Percentiles rank a stretch among this genome's conserved stretches.
Conservation (phyloP, 2,888 invertebrate genomes). For the Tricholauxania praeusta region DNA sequence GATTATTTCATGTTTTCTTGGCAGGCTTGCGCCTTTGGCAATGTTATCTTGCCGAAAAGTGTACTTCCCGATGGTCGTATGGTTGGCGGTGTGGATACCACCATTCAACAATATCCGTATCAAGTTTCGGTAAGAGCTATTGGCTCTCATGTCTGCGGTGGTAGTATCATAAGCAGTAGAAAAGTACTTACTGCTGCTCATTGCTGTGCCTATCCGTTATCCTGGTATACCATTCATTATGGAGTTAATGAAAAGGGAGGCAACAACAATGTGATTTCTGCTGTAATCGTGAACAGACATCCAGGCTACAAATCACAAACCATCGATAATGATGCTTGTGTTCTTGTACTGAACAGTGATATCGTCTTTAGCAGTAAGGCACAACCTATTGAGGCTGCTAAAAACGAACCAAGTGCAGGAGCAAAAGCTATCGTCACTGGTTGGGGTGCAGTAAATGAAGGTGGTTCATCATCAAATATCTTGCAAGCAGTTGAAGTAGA, state of each 20-base stretch:
- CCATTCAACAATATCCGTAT: conserved; percentile 40
- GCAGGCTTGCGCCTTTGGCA: conserved; percentile 5
- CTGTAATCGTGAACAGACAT: conserved; percentile 27
- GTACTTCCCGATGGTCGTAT: conserved; percentile 44
- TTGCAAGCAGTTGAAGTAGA: conserved; percentile 56
- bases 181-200: conserved; percentile 58
- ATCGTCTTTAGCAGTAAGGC: conserved; percentile 55
- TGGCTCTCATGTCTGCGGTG: conserved; percentile 51
- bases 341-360: background rate
- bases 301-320: conserved; percentile 29
- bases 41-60: conserved; percentile 13
- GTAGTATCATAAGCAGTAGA: conserved; percentile 52
- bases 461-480: conserved; percentile 43
- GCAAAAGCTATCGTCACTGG: conserved; percentile 54
- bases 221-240: conserved; percentile 38
- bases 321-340: conserved; percentile 41
- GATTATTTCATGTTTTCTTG: no score
- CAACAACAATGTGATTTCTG: conserved; percentile 26
- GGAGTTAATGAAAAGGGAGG: conserved; percentile 34
- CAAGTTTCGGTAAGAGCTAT: conserved; percentile 43
- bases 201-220: conserved; percentile 42
- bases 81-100: conserved; percentile 45
- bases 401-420: conserved; percentile 57
- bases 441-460: conserved; percentile 56
- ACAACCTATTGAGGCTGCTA: conserved; percentile 73